phyloP scores from a whole-genome alignment of 2,113 vertebrate species.

The Thoracochromis brauschi region DNA sequence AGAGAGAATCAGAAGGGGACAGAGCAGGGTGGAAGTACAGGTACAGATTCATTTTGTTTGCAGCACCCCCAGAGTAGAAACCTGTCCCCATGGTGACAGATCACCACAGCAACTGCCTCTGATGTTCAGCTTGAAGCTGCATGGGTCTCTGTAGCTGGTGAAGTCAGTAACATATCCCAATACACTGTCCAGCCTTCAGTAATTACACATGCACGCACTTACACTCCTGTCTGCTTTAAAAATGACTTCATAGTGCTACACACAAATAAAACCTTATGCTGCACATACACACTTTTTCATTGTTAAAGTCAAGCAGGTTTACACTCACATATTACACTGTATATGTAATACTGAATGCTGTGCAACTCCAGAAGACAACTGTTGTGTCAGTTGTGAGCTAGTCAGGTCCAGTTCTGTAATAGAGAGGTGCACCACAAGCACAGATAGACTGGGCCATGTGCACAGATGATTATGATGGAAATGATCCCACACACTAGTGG shows the following conservation, averaged over 20 bases:
- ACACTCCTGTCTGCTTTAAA: neutral
- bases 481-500: neutral
- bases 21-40: neutral
- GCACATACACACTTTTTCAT: neutral
- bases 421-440: neutral
- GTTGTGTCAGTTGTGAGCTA: neutral
- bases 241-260: neutral
- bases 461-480: neutral
- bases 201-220: neutral
- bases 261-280: neutral
- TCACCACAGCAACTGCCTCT: constrained; percentile 39
- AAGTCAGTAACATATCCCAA: constrained; percentile 21
- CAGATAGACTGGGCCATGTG: neutral
- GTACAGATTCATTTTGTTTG: constrained; percentile 25
- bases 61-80: constrained; percentile 8
- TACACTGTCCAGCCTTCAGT: neutral
- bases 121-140: constrained; percentile 23
- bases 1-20: neutral
- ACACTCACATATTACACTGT: neutral
- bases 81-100: constrained; percentile 43
- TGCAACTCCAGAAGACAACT: neutral
- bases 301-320: neutral
- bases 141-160: constrained; percentile 27
- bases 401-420: neutral
- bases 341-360: neutral